These are phyloP conservation scores for Python bivittatus DNA, from an alignment of 2,113 vertebrate genomes.

Conservation along the genomic window DNA sequence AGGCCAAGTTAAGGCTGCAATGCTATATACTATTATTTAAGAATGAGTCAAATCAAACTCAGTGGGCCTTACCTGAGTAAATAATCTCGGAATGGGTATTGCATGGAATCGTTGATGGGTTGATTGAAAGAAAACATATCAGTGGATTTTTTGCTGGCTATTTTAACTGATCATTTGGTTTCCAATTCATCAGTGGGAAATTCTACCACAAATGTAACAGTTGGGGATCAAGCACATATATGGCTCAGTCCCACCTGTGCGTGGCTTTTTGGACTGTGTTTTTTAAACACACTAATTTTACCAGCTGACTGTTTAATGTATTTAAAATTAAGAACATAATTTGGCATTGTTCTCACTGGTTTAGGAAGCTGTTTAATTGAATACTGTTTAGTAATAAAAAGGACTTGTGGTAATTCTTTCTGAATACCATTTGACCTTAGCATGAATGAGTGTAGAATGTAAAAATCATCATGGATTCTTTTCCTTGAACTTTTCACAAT, in stretches of 20 bases:
- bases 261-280: neutral
- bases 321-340: constrained; percentile 45
- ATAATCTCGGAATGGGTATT: neutral
- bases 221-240: too few relatives aligned
- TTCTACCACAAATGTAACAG: neutral
- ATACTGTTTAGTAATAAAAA: constrained; percentile 57
- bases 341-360: constrained; percentile 38
- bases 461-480: constrained; percentile 63
- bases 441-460: constrained; percentile 58
- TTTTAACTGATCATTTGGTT: neutral
- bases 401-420: constrained; percentile 57
- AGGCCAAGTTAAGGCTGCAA: neutral
- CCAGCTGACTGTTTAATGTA: constrained; percentile 4
- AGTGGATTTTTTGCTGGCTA: neutral
- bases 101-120: neutral
- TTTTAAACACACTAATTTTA: constrained; percentile 40
- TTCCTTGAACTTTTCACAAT: constrained; percentile 69
- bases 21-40: neutral
- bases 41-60: neutral
- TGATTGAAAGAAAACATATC: neutral
- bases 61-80: neutral
- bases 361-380: constrained; percentile 45
- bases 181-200: neutral
- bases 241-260: neutral
- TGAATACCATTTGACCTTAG: constrained; percentile 68